These are phyloP conservation scores for Phataginus tricuspis DNA, from an alignment of 2,797 vertebrate species.

Conservation along the genomic window DNA sequence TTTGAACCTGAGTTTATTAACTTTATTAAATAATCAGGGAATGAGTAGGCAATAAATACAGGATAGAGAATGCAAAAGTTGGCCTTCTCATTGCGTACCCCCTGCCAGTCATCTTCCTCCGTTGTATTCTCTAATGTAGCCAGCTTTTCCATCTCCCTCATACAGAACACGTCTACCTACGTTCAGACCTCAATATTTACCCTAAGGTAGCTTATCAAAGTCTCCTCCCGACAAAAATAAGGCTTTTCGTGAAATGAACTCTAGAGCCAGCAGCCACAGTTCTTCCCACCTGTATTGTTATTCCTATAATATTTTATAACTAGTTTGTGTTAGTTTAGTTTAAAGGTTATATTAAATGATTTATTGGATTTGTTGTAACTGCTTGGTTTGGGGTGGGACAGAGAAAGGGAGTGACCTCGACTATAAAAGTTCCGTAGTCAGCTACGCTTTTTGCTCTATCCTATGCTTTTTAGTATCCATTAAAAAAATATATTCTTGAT, in stretches of 20 bases:
- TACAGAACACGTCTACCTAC: neutral
- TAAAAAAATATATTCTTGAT: neutral
- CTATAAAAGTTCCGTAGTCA: neutral
- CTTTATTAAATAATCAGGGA: neutral
- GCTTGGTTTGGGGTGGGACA: neutral
- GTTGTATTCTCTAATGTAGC: neutral
- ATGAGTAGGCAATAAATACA: neutral
- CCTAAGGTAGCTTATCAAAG: neutral
- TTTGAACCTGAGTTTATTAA: neutral
- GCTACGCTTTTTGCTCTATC: neutral
- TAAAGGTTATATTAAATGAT: neutral
- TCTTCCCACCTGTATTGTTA: neutral
- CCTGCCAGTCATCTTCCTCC: neutral
- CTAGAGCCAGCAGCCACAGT: neutral
- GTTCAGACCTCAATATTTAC: neutral
- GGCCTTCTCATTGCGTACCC: neutral
- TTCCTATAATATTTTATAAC: neutral
- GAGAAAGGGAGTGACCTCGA: neutral
- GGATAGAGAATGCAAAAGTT: neutral
- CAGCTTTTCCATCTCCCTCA: neutral
- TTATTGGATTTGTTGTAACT: neutral
- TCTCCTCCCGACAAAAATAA: neutral
- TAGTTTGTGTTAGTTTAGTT: neutral
- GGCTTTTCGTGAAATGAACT: slow-evolving; percentile 33
- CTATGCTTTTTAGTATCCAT: neutral